Conservation (phyloP, 2,797 vertebrate genomes). For the Vipera ursinii region DNA sequence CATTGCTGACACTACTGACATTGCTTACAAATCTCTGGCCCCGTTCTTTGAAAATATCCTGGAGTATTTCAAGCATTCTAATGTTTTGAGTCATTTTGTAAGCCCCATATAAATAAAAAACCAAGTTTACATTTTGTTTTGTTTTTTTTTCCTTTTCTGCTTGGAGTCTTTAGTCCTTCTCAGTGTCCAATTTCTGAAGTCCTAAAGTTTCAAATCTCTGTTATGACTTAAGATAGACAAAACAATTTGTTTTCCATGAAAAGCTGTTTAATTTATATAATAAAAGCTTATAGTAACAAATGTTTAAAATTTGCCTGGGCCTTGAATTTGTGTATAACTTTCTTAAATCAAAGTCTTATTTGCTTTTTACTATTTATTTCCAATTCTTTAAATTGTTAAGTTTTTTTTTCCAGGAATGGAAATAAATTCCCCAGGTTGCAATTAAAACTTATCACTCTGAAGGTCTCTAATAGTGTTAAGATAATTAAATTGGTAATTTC, state of each 20-base stretch:
- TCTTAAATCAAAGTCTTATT: neutral
- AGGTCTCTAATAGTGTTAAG: neutral
- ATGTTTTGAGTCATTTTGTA: neutral
- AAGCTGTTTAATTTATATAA: no score
- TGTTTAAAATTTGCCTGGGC: no score
- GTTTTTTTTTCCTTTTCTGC: neutral
- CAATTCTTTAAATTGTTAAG: neutral
- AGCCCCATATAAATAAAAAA: neutral
- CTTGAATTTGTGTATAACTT: neutral
- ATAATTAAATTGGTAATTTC: neutral
- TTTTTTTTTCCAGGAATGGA: neutral
- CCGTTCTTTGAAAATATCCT: neutral
- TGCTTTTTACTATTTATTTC: neutral
- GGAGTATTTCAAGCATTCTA: neutral
- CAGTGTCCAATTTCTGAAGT: neutral
- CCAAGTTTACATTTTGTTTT: neutral
- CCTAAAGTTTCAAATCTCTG: neutral
- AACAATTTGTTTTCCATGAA: no score
- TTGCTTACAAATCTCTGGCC: neutral
- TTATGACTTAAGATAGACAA: neutral
- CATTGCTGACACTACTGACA: neutral
- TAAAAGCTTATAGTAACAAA: no score
- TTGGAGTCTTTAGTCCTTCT: neutral
- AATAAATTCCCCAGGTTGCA: neutral
- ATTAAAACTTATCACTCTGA: neutral